phyloP scores from a whole-genome alignment of 2,888 invertebrate genomes.

The Teleogryllus oceanicus region DNA sequence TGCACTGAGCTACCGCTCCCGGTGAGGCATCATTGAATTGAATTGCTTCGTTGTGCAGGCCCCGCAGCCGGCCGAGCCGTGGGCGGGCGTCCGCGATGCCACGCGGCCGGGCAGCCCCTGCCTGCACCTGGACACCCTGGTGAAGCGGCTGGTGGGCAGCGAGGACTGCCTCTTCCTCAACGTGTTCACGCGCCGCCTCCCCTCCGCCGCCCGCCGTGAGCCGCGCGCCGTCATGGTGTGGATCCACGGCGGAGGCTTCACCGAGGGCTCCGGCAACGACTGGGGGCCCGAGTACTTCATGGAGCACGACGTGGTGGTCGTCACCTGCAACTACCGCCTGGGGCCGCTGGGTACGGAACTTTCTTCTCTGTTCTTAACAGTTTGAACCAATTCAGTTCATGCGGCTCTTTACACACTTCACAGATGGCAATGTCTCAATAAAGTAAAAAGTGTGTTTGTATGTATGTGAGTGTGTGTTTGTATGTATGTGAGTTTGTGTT shows the following conservation, averaged over 20 bases:
- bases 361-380: too few relatives aligned
- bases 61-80: not conserved
- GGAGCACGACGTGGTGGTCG: not conserved
- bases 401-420: too few relatives aligned
- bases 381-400: too few relatives aligned
- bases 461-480: too few relatives aligned
- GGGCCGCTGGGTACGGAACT: not conserved
- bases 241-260: not conserved
- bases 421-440: too few relatives aligned
- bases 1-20: too few relatives aligned
- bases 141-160: not conserved
- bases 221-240: not conserved
- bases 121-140: not conserved
- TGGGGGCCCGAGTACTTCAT: not conserved
- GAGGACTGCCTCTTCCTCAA: conserved; percentile 19
- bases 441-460: too few relatives aligned
- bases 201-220: not conserved
- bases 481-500: too few relatives aligned
- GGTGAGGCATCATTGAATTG: too few relatives aligned
- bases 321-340: not conserved
- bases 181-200: not conserved
- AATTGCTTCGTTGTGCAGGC: not conserved
- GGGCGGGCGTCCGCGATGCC: not conserved
- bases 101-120: not conserved
- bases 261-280: not conserved